phyloP scores from a whole-genome alignment of 2,888 invertebrate genomes.

The Cerceris rybyensis region DNA sequence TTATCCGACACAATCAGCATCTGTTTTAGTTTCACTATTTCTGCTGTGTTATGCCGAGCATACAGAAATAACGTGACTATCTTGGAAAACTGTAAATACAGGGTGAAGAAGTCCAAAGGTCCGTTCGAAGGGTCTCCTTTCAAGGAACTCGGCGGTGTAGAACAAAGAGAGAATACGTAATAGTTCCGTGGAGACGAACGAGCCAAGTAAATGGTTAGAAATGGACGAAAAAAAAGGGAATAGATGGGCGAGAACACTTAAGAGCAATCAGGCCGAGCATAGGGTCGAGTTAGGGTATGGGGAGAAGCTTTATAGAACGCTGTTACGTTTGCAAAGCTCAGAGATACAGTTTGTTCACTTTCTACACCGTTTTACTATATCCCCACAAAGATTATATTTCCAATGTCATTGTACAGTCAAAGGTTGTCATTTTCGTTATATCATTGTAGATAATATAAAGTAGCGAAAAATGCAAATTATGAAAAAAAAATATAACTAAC shows the following conservation, averaged over 20 bases:
- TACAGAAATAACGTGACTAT: constrained; percentile 21
- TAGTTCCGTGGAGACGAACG: constrained; percentile 5
- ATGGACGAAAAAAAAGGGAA: constrained; percentile 35
- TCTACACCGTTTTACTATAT: background rate
- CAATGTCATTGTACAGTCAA: too few species aligned
- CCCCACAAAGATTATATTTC: too few species aligned
- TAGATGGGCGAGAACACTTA: constrained; percentile 36
- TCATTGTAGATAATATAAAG: too few species aligned
- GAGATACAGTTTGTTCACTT: constrained; percentile 20
- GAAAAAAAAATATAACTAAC: background rate
- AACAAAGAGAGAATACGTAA: constrained; percentile 11
- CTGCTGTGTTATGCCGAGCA: constrained; percentile 48
- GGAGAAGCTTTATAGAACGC: constrained; percentile 56
- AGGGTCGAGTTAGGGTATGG: constrained; percentile 49
- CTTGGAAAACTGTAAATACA: constrained; percentile 7
- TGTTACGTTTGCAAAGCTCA: constrained; percentile 38
- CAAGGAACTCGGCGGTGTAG: constrained; percentile 12
- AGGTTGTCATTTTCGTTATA: too few species aligned
- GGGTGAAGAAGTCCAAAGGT: constrained; percentile 30
- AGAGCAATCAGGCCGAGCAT: constrained; percentile 38
- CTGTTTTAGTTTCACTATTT: constrained; percentile 42
- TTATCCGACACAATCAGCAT: constrained; percentile 47
- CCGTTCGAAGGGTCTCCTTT: constrained; percentile 30
- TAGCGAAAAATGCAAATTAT: too few species aligned
- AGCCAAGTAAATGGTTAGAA: constrained; percentile 9